A percentile compares a stretch with the other conserved stretches of the same genome.
These are phyloP conservation scores for Calonectris borealis DNA, from an alignment of 2,113 vertebrate species.

Conservation along the genomic window DNA sequence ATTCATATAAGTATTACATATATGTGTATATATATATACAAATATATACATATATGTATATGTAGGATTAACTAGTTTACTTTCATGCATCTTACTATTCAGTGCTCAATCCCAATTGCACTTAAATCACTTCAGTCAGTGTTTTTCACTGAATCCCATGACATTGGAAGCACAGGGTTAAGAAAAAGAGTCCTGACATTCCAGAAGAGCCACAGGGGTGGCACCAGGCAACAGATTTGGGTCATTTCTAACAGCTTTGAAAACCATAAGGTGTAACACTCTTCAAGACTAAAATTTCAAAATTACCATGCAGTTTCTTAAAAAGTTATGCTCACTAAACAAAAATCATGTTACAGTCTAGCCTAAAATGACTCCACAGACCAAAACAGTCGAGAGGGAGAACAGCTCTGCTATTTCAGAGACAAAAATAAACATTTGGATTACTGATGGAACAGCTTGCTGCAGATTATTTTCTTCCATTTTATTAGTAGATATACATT, in stretches of 20 bases:
- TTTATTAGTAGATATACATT: constrained; percentile 55
- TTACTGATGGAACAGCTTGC: constrained; percentile 64
- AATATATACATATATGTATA: background rate
- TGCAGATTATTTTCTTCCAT: constrained; percentile 62
- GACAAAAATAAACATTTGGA: constrained; percentile 45
- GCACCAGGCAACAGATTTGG: background rate
- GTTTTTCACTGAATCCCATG: background rate
- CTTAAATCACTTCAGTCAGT: background rate
- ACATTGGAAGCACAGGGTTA: background rate
- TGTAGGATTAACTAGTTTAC: background rate
- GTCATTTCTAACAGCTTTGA: background rate
- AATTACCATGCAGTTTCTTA: background rate
- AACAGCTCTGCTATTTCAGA: constrained; percentile 27
- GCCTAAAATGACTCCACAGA: constrained; percentile 34
- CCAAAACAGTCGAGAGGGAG: background rate
- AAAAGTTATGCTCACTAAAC: background rate
- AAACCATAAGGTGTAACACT: background rate
- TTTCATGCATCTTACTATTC: background rate
- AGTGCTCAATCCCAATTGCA: background rate
- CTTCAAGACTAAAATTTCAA: background rate
- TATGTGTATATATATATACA: background rate
- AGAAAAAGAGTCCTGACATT: background rate
- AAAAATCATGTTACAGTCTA: constrained; percentile 9
- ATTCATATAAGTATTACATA: background rate
- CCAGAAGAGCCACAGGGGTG: background rate